phyloP scores from a whole-genome alignment of 2,113 vertebrate species.

The Tursiops truncatus region DNA sequence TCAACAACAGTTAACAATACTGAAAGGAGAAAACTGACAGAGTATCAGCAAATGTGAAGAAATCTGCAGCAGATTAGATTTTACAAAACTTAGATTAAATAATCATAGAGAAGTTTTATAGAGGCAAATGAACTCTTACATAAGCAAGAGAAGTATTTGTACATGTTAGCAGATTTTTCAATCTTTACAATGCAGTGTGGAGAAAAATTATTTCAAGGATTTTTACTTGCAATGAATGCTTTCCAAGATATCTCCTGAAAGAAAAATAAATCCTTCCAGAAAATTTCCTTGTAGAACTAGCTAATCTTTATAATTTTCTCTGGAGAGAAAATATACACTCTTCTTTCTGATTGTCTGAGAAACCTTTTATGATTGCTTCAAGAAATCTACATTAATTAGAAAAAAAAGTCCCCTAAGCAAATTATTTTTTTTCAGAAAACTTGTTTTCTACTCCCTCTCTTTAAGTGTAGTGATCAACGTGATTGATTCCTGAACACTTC shows the following conservation, averaged over 20 bases:
- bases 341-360: not conserved
- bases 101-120: not conserved
- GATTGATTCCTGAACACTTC: not conserved
- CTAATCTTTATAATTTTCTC: not conserved
- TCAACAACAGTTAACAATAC: not conserved
- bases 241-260: not conserved
- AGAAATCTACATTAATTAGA: not conserved
- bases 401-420: not conserved
- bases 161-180: not conserved
- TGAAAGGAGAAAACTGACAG: not conserved
- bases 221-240: constrained; percentile 21
- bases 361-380: not conserved
- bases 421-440: not conserved
- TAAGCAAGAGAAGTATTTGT: not conserved
- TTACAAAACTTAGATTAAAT: not conserved
- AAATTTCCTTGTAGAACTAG: not conserved
- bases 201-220: constrained; percentile 32
- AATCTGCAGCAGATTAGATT: not conserved
- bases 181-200: not conserved
- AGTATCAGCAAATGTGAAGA: not conserved
- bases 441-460: not conserved
- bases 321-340: not conserved
- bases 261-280: not conserved
- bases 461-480: not conserved
- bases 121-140: not conserved